Evolutionary conservation across 2,797 vertebrate species (phyloP).

Genomic region (Phoxinus dragarum): DNA sequence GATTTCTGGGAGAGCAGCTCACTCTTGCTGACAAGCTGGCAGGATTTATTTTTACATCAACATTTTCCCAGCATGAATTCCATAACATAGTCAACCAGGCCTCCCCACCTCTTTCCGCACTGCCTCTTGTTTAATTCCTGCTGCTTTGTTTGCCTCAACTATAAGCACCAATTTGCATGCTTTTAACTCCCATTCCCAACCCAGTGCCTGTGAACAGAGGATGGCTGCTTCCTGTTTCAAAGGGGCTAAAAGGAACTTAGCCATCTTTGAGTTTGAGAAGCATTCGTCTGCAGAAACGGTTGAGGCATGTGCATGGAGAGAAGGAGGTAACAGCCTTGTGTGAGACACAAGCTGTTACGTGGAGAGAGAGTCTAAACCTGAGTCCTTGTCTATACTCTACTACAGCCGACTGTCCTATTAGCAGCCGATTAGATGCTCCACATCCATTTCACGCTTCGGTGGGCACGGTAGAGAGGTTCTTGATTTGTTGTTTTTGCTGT

Average conservation of each 20-base stretch:
- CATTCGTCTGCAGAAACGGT: constrained; percentile 13
- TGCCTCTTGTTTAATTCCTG: background rate
- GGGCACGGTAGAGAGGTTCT: background rate
- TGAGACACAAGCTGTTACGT: background rate
- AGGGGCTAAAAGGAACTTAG: background rate
- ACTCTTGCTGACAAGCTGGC: background rate
- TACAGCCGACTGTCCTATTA: constrained; percentile 8
- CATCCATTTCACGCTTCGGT: constrained; percentile 49
- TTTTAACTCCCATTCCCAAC: background rate
- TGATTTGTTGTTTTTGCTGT: background rate
- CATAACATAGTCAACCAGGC: background rate
- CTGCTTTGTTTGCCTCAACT: constrained; percentile 22
- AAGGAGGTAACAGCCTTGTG: constrained; percentile 9
- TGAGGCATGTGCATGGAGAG: background rate
- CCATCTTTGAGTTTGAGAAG: constrained; percentile 5
- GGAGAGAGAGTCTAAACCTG: background rate
- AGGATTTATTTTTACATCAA: constrained; percentile 2
- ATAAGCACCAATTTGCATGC: background rate
- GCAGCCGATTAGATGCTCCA: background rate
- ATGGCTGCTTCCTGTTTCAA: constrained; percentile 30
- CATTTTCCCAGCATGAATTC: constrained; percentile 5
- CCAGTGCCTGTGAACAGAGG: background rate
- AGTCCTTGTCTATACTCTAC: background rate
- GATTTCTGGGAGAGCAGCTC: background rate
- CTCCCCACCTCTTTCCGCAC: constrained; percentile 1